Evolutionary conservation across 2,888 invertebrate species (phyloP).

Genomic region (Strigamia transsilvanica): DNA sequence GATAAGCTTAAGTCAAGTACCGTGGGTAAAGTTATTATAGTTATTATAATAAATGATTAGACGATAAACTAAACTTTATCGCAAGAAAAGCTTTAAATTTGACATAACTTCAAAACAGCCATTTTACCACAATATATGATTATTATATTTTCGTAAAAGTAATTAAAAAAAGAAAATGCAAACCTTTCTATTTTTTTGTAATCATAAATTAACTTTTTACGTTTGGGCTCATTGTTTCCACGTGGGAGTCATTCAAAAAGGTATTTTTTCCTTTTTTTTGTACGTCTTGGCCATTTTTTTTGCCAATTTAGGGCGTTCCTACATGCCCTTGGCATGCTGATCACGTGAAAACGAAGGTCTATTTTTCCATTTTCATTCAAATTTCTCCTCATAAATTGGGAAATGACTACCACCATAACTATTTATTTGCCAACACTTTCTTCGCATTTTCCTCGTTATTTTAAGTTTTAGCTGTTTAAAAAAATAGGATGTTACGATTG

Average conservation of each 20-base stretch:
- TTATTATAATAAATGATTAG: too few species aligned
- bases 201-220: too few species aligned
- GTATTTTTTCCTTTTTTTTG: neutral
- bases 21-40: too few species aligned
- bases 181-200: too few species aligned
- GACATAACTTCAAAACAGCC: too few species aligned
- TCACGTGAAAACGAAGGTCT: slow-evolving; percentile 21
- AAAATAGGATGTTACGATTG: too few species aligned
- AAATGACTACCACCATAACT: neutral
- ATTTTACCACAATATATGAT: too few species aligned
- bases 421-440: neutral
- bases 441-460: neutral
- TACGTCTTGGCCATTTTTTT: neutral
- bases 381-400: neutral
- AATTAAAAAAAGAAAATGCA: too few species aligned
- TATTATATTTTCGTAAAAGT: too few species aligned
- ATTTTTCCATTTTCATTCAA: slow-evolving; percentile 8
- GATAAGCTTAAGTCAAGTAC: too few species aligned
- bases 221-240: neutral
- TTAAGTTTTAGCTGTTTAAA: neutral
- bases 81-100: too few species aligned
- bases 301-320: slow-evolving; percentile 3
- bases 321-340: slow-evolving; percentile 16
- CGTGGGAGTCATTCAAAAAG: neutral
- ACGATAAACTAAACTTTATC: too few species aligned